These are phyloP conservation scores for Lucilia cuprina DNA, from an alignment of 1,140 invertebrate species.

Conservation along the genomic window DNA sequence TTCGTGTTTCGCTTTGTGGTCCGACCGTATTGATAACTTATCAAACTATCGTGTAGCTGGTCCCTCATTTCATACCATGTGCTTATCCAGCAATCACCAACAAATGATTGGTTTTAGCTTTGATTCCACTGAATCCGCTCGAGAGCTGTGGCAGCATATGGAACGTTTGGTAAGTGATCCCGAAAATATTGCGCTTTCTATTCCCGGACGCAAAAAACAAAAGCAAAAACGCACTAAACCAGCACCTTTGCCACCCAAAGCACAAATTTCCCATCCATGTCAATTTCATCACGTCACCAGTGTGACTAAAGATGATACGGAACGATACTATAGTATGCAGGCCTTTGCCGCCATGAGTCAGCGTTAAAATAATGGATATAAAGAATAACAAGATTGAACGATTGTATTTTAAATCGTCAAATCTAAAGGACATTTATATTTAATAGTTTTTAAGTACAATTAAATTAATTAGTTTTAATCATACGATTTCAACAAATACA, in stretches of 20 bases:
- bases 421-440: not conserved
- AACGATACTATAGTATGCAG: constrained; percentile 74
- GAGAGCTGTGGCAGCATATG: constrained; percentile 74
- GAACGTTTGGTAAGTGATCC: constrained; percentile 78
- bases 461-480: not conserved
- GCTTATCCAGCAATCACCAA: constrained; percentile 68
- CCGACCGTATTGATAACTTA: constrained; percentile 80
- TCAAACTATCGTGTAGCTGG: constrained; percentile 72
- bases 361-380: constrained; percentile 27
- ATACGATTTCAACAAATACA: not conserved
- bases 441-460: not conserved
- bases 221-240: constrained; percentile 66
- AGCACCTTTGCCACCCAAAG: constrained; percentile 74
- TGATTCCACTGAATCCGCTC: constrained; percentile 76
- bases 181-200: constrained; percentile 79
- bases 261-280: constrained; percentile 85
- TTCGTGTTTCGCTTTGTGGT: constrained; percentile 86
- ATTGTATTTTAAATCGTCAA: not conserved
- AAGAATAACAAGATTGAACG: not conserved
- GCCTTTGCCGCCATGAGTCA: constrained; percentile 63
- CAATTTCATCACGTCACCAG: constrained; percentile 87
- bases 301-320: constrained; percentile 74
- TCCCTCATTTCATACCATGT: constrained; percentile 83
- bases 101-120: constrained; percentile 76
- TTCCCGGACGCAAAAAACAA: constrained; percentile 71